Base-by-base conservation (phyloP, 2,113 vertebrate genomes). In the Galeopterus variegatus region DNA sequence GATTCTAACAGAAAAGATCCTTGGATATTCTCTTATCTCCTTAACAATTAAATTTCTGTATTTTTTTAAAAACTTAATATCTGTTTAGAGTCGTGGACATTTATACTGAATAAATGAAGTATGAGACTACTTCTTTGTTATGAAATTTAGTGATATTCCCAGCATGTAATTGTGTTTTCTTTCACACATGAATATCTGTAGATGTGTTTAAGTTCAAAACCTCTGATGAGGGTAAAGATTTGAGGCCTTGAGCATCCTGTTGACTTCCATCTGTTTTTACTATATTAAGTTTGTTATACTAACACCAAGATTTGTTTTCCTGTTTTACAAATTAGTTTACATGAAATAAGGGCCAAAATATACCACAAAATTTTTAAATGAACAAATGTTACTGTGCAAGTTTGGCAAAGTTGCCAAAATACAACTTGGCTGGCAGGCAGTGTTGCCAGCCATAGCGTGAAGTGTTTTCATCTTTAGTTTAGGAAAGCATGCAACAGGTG, bases 271-370 rank as follows among this genome's bases (percentile, higher is more conserved):
- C 58, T 87, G n/a, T 89, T 84, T 88, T 92, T 45, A 50, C 54
- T 85, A 45, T 26, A 79, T 89, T 76, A 52, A 90, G 36, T 89
- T 72, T 82, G 28, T 67, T 90, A 45, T 13, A 6, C 28, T 79
- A 54, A 58, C 41, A 41, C 28, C 4, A 41, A 79, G 36, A 69
- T 64, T 79, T 75, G n/a, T 56, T 65, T 90, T 58, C 36, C 50
- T 83, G 21, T 36, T 93, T 69, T 93, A 77, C 5, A 41, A 41
- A 75, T 79, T 83, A 23, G n/a, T 79, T 93, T 90, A 87, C 95
- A 48, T 70, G 23, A 64, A 69, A 67, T 60, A 64, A 76, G 36
- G 41, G 3, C 14, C 67, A 52, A 77, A 88, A 50, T 45, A 50
- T 45, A 2, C 75, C 13, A 15, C 26, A 67, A 58, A 79, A 73